Evolutionary conservation across 2,888 invertebrate genomes (phyloP), one percentile per base, ranked within the genome.

Genomic region (Drosophila fungiperda): DNA sequence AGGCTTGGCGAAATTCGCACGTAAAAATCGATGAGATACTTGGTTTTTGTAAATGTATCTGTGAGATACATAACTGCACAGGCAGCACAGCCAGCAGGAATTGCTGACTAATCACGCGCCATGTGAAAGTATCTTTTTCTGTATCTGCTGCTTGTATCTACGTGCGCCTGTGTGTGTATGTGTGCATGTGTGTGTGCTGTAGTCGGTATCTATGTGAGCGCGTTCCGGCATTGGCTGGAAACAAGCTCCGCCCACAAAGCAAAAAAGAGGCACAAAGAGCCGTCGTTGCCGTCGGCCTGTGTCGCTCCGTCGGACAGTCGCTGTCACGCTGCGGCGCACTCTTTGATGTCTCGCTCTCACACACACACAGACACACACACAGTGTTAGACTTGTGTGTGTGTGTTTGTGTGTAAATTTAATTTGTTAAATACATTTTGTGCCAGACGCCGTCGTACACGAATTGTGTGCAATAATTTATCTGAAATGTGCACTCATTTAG

Each of bases 391-490:
- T 42, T 11, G 38, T 32, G 42, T 42, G n/a, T 40, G 52, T 71
- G 50, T 58, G 62, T 82, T 57, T 82, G 75, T 82, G 75, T 82
- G 83, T 81, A 83, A 85, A 83, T 88, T 89, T 87, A 87, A 89
- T 89, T 88, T 89, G 88, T 87, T 89, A 84, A 87, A 87, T 87
- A 87, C 85, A 86, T 81, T 82, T 80, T 75, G 82, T 80, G 86
- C 77, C 79, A 79, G 80, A 73, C 82, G 78, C 73, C 87, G 85
- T 76, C 85, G 87, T 84, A 83, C 80, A 86, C 83, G 83, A 87
- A 79, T 86, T 87, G 89, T 90, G 80, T 85, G 83, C 89, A 87
- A 91, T 91, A 90, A 91, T 91, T 91, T 91, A 91, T 91, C 89
- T 89, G 86, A 82, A 88, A 84, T 90, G 89, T 87, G 84, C 83